Base-by-base conservation (phyloP, 2,797 vertebrate species). In the Sphenodon punctatus region DNA sequence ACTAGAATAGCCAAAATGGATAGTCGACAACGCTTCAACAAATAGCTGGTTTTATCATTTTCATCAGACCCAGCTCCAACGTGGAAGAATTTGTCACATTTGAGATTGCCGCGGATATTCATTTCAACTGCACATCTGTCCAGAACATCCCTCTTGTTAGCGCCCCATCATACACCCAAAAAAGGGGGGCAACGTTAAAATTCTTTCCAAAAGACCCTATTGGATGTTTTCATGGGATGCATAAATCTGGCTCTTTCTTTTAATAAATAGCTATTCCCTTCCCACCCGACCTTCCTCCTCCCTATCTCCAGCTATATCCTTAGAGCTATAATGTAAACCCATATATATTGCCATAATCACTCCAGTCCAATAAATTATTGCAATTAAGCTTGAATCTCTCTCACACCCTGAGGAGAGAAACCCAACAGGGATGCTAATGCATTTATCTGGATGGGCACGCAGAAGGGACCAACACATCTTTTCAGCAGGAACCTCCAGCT, bases 301-400 rank as follows among this genome's bases (percentile, higher is more conserved):
- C n/a, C n/a, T n/a, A n/a, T n/a, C n/a, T n/a, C n/a, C 71, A 80
- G 0, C 11, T 39, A 39, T 4, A 2, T 20, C 67, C 58, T 75
- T 38, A 27, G 78, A 68, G 41, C 82, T 67, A 9, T 39, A 84
- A 46, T 39, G 23, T 56, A 32, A 38, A 63, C 74, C 68, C 76
- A 87, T 85, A 85, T 76, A 77, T 2, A 0, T n/a, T n/a, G n/a
- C n/a, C n/a, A 39, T 88, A 90, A 89, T 88, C 88, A 78, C 69
- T 38, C 78, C 4, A 0, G 55, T 23, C 82, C 82, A 80, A 84
- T 86, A 92, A 89, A 91, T 92, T 75, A 84, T 30, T 84, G 80
- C 83, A 92, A 86, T 91, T 91, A 91, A 89, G 67, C 17, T 76
- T 73, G 67, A 42, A 67, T 74, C 65, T 59, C 78, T 84, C 86